These are phyloP conservation scores for Drosophila meridiana DNA, from an alignment of 2,888 invertebrate species.

Conservation along the genomic window DNA sequence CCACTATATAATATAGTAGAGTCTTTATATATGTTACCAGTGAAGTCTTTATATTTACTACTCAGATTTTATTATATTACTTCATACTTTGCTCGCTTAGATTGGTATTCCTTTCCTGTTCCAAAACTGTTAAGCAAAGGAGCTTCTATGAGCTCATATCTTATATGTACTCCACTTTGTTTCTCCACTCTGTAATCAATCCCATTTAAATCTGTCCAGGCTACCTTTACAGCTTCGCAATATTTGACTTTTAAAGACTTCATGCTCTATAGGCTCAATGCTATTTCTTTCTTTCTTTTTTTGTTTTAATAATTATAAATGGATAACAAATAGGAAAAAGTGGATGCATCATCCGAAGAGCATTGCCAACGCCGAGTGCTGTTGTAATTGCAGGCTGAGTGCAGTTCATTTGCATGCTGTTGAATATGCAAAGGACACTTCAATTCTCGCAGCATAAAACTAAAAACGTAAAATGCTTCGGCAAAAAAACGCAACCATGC, in stretches of 20 bases:
- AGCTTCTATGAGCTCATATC: not conserved
- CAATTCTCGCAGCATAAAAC: slow-evolving; percentile 67
- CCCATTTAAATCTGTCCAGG: not conserved
- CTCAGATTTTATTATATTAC: too few species aligned
- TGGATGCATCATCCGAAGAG: slow-evolving; percentile 1
- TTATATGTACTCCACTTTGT: too few species aligned
- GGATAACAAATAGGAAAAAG: not conserved
- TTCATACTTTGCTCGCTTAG: too few species aligned
- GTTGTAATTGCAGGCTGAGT: slow-evolving; percentile 72
- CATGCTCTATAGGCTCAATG: not conserved
- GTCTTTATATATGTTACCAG: not conserved
- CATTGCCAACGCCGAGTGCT: slow-evolving; percentile 27
- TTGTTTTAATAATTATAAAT: slow-evolving; percentile 6
- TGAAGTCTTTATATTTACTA: not conserved
- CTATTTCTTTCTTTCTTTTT: not conserved
- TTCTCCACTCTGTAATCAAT: not conserved
- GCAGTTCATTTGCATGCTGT: slow-evolving; percentile 73
- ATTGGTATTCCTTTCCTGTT: too few species aligned
- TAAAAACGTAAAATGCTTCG: slow-evolving; percentile 71
- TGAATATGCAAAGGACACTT: slow-evolving; percentile 72
- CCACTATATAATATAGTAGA: not conserved
- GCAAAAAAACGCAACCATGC: slow-evolving; percentile 32
- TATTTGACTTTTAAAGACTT: not conserved
- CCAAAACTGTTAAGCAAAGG: not conserved
- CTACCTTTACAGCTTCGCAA: not conserved